phyloP scores from a whole-genome alignment of 2,113 vertebrate genomes.

The Labeo catla region DNA sequence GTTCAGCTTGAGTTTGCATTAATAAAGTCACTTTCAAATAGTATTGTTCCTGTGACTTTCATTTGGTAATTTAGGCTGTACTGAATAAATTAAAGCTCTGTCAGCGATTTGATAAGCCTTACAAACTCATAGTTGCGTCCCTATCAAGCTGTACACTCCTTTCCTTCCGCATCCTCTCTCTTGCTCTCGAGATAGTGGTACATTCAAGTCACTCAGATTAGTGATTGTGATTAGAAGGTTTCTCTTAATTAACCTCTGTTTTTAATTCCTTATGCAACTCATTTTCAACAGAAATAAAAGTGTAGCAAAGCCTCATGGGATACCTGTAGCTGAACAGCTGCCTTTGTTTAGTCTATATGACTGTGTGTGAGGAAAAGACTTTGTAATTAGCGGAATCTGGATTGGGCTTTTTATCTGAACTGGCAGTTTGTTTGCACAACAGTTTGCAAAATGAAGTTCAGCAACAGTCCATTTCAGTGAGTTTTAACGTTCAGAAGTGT shows the following conservation, averaged over 20 bases:
- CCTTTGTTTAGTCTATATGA: constrained; percentile 54
- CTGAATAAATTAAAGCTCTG: constrained; percentile 59
- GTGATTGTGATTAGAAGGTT: constrained; percentile 70
- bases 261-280: constrained; percentile 64
- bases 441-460: neutral
- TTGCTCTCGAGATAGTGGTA: constrained; percentile 54
- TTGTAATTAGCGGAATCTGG: neutral
- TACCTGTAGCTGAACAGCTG: constrained; percentile 56
- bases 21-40: constrained; percentile 62
- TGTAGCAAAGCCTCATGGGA: constrained; percentile 49
- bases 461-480: neutral
- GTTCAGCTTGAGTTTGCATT: constrained; percentile 67
- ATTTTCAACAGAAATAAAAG: constrained; percentile 69
- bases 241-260: constrained; percentile 76
- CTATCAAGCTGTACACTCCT: constrained; percentile 48
- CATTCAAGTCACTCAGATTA: constrained; percentile 66
- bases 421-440: neutral
- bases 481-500: neutral
- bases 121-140: constrained; percentile 61
- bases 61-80: constrained; percentile 55
- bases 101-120: constrained; percentile 73
- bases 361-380: constrained; percentile 7
- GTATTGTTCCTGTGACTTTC: constrained; percentile 61
- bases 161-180: constrained; percentile 34
- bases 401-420: neutral